A percentile compares a stretch with the other conserved stretches of the same genome.
phyloP scores from a whole-genome alignment of 1,140 invertebrate genomes.

The Thaumetopoea pityocampa region DNA sequence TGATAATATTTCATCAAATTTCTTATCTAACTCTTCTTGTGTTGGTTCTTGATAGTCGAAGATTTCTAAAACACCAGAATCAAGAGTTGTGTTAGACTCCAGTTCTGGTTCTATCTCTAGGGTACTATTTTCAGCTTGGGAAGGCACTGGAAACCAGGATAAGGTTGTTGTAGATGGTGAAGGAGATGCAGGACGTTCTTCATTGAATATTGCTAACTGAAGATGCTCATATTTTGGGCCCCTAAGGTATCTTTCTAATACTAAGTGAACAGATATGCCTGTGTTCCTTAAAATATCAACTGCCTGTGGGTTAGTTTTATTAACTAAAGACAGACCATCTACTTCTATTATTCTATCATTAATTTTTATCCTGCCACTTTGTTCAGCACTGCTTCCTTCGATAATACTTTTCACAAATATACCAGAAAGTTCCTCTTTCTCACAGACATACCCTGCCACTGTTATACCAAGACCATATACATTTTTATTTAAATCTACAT shows the following conservation, averaged over 20 bases:
- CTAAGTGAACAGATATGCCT: conserved; percentile 86
- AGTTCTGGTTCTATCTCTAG: conserved; percentile 80
- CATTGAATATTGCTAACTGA: conserved; percentile 87
- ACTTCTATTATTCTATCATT: conserved; percentile 95
- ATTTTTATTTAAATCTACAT: conserved; percentile 80
- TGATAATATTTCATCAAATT: conserved; percentile 76
- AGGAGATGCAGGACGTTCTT: conserved; percentile 79
- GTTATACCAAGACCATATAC: conserved; percentile 82
- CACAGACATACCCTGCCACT: conserved; percentile 82
- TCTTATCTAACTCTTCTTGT: conserved; percentile 75
- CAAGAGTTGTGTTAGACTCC: conserved; percentile 80
- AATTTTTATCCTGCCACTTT: conserved; percentile 90
- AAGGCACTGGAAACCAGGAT: conserved; percentile 82
- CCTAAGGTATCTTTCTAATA: conserved; percentile 89
- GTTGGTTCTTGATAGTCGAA: conserved; percentile 73
- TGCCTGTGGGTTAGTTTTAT: conserved; percentile 92
- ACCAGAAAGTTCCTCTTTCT: conserved; percentile 91
- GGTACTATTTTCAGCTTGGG: conserved; percentile 76
- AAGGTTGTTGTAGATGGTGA: conserved; percentile 85
- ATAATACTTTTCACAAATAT: conserved; percentile 98
- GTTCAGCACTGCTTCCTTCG: conserved; percentile 92
- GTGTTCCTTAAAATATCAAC: conserved; percentile 91
- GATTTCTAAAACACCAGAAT: conserved; percentile 76
- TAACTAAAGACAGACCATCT: conserved; percentile 87
- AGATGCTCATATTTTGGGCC: conserved; percentile 94